Percentiles rank a stretch among this genome's conserved stretches.
Evolutionary conservation across 1,140 invertebrate species (phyloP).

Genomic region (Batillaria attramentaria): DNA sequence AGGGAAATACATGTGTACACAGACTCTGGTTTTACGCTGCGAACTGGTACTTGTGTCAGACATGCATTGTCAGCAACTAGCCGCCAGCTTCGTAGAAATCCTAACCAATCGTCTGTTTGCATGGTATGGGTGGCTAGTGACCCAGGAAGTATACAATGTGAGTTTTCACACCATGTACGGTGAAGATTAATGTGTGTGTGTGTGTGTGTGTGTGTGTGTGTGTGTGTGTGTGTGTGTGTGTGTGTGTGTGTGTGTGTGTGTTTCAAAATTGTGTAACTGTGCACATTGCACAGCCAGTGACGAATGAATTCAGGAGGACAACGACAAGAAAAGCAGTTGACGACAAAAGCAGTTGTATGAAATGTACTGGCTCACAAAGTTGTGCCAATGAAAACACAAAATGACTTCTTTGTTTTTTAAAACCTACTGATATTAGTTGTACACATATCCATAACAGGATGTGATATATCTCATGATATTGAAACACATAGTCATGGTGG

Average conservation of each 20-base stretch:
- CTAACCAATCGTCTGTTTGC: background rate
- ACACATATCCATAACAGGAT: background rate
- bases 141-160: no score
- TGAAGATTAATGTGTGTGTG: no score
- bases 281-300: background rate
- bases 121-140: background rate
- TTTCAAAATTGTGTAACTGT: background rate
- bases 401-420: background rate
- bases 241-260: conserved; percentile 16
- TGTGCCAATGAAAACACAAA: background rate
- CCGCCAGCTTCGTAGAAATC: no score
- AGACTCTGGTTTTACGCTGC: no score
- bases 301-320: background rate
- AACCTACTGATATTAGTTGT: background rate
- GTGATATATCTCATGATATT: background rate
- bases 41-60: background rate
- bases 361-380: background rate
- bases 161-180: no score
- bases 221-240: background rate
- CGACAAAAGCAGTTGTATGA: background rate
- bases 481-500: background rate
- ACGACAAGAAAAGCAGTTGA: background rate
- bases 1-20: no score
- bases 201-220: background rate
- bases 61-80: background rate